Conservation (phyloP, 2,888 invertebrate genomes). For the Suillia variegata region DNA sequence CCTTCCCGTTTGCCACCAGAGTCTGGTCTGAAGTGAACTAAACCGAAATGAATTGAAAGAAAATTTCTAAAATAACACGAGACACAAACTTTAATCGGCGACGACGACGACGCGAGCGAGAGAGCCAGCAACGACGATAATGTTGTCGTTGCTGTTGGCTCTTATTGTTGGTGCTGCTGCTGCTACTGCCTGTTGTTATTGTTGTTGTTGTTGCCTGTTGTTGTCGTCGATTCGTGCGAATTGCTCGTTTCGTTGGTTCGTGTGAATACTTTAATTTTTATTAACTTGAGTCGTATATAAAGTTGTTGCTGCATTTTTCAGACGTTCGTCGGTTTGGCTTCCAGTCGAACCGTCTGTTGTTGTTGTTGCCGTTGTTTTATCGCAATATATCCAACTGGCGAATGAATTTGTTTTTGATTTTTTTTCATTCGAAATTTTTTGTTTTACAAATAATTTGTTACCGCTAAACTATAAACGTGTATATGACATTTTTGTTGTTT, state of each 20-base stretch:
- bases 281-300: background rate
- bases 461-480: no score
- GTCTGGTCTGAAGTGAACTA: constrained; percentile 58
- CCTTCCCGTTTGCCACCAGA: constrained; percentile 44
- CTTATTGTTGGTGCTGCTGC: background rate
- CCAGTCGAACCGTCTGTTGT: no score
- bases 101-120: constrained; percentile 5
- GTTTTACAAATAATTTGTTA: no score
- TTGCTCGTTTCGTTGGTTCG: background rate
- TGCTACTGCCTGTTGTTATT: no score
- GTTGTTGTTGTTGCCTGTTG: background rate
- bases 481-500: no score
- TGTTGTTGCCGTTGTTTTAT: no score
- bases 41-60: constrained; percentile 57
- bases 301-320: background rate
- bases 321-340: no score
- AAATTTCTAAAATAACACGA: constrained; percentile 56
- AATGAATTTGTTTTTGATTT: no score
- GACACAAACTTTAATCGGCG: constrained; percentile 36
- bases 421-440: no score
- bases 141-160: no score
- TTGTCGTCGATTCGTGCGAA: background rate
- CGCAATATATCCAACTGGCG: no score
- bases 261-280: background rate
- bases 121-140: background rate